Conservation (phyloP, 2,113 vertebrate genomes). For the Antigone vipio region DNA sequence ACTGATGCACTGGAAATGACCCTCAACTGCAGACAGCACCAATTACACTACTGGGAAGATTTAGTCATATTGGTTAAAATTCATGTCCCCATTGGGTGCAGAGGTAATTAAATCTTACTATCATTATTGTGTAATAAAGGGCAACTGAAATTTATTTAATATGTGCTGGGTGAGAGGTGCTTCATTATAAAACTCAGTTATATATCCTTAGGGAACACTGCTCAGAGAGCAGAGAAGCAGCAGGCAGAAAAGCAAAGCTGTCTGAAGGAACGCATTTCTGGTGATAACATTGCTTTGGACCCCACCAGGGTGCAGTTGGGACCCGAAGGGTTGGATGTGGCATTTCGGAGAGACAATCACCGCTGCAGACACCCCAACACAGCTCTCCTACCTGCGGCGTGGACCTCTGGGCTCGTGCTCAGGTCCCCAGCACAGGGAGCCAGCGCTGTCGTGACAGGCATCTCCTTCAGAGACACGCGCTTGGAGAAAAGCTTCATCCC, state of each 20-base stretch:
- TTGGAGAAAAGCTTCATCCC: background rate
- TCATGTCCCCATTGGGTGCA: conserved; percentile 23
- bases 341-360: background rate
- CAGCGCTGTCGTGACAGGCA: background rate
- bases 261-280: background rate
- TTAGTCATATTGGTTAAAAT: conserved; percentile 24
- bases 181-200: conserved; percentile 18
- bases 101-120: conserved; percentile 57
- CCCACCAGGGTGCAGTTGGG: background rate
- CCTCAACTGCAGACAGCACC: background rate
- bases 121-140: conserved; percentile 53
- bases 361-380: background rate
- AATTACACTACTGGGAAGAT: conserved; percentile 11
- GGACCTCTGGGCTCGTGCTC: background rate
- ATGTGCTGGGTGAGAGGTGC: conserved; percentile 47
- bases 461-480: accelerated
- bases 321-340: background rate
- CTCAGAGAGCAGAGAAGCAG: background rate
- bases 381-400: background rate
- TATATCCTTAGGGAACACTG: conserved; percentile 6
- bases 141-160: conserved; percentile 50
- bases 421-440: background rate
- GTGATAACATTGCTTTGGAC: background rate
- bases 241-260: background rate
- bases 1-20: conserved; percentile 28